Evolutionary conservation across 2,113 vertebrate species (phyloP), one percentile per base, ranked within the genome.

Genomic region (Tinamus guttatus): DNA sequence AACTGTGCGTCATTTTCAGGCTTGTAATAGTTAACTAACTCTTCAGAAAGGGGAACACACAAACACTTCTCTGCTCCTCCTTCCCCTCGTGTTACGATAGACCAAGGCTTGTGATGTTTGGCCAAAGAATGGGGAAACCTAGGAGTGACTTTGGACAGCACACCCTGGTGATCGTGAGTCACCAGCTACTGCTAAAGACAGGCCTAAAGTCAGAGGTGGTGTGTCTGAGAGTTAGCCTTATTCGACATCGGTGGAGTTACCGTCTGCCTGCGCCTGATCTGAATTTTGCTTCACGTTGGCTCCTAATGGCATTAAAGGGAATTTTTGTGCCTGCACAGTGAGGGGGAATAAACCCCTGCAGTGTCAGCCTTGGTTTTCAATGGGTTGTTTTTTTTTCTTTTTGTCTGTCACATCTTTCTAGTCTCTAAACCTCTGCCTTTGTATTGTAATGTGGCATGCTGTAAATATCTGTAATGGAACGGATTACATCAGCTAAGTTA

Each of bases 401-500:
- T 69, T 54, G 82, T 64, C 95, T 95, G 84, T 87, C 83, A 88
- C 89, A 90, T 92, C 67, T 77, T 94, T 74, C 54, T 67, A 12
- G 45, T 52, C 40, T 91, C 80, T 89, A 65, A 95, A 84, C 45
- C 64, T 90, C 82, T 75, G 81, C 71, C 73, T 95, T 84, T 87
- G 73, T 76, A 86, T 94, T 94, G 76, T 81, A 93, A 76, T 62
- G 59, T 13, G 40, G 86, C 1, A 4, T 91, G 80, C 87, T 4
- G 5, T 96, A 93, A 95, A 92, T 96, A 93, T 95, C 90, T 43
- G 90, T 89, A 94, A 95, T 93, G 94, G 95, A 97, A 88, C 0
- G 16, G 95, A 96, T 97, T 94, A 96, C 94, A 94, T 97, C 93
- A 97, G 95, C 93, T 68, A 60, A 40, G 74, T 76, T 60, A 24